Conservation (phyloP, 2,113 vertebrate genomes). For the Opisthocomus hoazin region DNA sequence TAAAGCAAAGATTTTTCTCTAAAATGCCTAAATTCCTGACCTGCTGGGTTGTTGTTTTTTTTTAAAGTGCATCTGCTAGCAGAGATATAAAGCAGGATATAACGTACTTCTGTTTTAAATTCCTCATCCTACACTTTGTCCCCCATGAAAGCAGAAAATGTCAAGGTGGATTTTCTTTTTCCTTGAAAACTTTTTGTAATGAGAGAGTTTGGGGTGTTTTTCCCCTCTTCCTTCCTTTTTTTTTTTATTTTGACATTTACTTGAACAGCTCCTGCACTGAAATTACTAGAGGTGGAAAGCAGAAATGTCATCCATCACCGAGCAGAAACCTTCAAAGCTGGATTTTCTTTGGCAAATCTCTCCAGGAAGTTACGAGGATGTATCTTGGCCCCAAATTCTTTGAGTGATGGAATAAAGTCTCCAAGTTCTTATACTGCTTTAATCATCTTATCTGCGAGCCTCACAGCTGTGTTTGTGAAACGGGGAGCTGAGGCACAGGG, state of each 20-base stretch:
- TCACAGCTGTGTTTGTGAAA: not conserved
- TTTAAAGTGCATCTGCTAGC: not conserved
- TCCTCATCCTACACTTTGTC: not conserved
- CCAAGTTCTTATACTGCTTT: not conserved
- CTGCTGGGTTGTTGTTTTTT: not conserved
- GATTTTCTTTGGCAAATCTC: slow-evolving; percentile 31
- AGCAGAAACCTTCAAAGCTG: not conserved
- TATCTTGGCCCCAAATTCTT: not conserved
- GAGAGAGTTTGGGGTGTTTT: not conserved
- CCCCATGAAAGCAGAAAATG: not conserved
- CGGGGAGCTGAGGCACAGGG: not conserved
- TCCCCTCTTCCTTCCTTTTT: not conserved
- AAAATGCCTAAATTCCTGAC: not conserved
- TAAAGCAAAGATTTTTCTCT: not conserved
- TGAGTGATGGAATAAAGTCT: slow-evolving; percentile 16
- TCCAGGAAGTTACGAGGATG: not conserved
- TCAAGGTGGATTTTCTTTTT: not conserved
- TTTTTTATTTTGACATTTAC: not conserved
- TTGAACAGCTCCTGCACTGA: not conserved
- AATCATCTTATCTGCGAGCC: slow-evolving; percentile 16
- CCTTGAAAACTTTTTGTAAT: not conserved
- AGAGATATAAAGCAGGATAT: not conserved
- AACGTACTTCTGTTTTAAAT: not conserved
- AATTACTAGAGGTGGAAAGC: not conserved
- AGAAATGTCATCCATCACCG: not conserved